Conservation (phyloP, 2,888 invertebrate genomes). For the Orthosia cruda region DNA sequence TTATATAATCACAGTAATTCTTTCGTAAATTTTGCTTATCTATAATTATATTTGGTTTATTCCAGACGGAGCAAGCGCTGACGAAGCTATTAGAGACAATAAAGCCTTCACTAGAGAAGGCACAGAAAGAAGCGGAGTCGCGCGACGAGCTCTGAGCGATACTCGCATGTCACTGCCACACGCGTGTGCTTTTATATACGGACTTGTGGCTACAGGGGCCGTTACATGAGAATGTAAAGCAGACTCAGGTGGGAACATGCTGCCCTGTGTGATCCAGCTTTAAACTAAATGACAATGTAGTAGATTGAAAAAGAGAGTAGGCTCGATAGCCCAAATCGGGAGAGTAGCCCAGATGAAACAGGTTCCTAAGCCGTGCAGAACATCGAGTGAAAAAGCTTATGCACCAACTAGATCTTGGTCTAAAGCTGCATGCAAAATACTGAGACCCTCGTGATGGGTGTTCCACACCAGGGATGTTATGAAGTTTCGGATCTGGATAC, state of each 20-base stretch:
- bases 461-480: no score
- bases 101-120: conserved; percentile 85
- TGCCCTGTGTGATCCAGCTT: background rate
- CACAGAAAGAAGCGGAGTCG: conserved; percentile 73
- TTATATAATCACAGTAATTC: no score
- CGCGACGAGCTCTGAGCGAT: conserved; percentile 81
- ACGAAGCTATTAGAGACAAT: conserved; percentile 93
- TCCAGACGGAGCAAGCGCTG: conserved; percentile 95
- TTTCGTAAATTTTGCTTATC: no score
- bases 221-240: background rate
- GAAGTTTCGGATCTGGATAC: no score
- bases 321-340: background rate
- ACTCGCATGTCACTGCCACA: conserved; percentile 1
- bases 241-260: background rate
- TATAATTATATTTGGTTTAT: background rate
- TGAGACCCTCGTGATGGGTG: background rate
- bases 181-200: conserved; percentile 39
- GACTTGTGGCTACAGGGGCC: background rate
- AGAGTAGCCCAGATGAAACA: background rate
- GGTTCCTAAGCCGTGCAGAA: background rate
- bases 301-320: background rate
- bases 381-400: background rate
- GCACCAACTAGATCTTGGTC: background rate
- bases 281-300: background rate
- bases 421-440: background rate